Evolutionary conservation across 2,888 invertebrate species (phyloP), one percentile per base, ranked within the genome.

Genomic region (Mythimna pallens): DNA sequence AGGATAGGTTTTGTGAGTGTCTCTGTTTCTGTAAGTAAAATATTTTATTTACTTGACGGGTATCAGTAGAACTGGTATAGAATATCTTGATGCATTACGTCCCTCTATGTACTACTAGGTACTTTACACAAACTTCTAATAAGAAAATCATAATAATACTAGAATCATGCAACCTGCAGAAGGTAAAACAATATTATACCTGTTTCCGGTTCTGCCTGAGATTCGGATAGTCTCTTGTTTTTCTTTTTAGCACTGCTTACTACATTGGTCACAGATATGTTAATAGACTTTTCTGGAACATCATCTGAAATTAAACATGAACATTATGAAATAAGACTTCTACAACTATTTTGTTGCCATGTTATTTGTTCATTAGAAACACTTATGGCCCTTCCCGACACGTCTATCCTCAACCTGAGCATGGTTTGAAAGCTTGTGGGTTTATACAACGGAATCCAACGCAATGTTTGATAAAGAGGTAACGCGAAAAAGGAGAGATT

Each of bases 201-300:
- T 71, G 47, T 54, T 70, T 50, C 55, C 2, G 50, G 55, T 36
- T 50, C 67, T 34, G 55, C 34, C 61, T 78, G 76, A 47, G 72
- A 66, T 70, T 72, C 83, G 0, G 76, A 81, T 17, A 66, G 12
- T 59, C 69, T 78, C 20, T 75, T 76, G 43, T 82, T 82, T 12
- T 82, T 82, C 59, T 81, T 83, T 65, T 78, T 81, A 40, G 30
- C 63, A 62, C 69, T 76, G 9, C 78, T 59, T 10, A 63, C 55
- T 10, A 43, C 9, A 52, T 52, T 70, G n/a, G 50, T 22, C 5
- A 59, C n/a, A 0, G 81, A 78, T 30, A 20, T 43, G n/a, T 83
- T 74, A 3, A 34, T 40, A n/a, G 70, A 52, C 10, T 73, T 76
- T n/a, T 81, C 73, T 20, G 57, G 30, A 22, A n/a, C 61, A 62